Conservation (phyloP, 2,113 vertebrate species). For the Guaruba guarouba region DNA sequence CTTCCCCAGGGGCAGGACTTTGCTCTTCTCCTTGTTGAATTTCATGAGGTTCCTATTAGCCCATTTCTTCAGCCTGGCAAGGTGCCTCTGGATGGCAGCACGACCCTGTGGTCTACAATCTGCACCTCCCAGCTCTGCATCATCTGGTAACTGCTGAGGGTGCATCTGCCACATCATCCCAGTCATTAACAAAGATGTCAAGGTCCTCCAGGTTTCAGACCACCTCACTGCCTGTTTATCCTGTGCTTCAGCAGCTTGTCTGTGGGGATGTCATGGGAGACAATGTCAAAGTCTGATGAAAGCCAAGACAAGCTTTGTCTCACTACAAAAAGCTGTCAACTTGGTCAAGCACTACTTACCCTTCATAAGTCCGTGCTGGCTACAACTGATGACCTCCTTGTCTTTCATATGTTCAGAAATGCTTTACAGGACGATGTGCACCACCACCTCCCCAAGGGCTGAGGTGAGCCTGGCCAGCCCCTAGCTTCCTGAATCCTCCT, state of each 20-base stretch:
- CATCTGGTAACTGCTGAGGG: background rate
- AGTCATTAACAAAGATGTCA: background rate
- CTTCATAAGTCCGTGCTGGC: background rate
- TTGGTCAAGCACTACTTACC: background rate
- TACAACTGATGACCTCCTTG: background rate
- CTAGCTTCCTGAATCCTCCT: background rate
- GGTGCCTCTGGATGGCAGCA: background rate
- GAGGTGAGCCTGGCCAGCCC: background rate
- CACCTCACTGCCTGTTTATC: background rate
- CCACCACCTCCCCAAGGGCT: background rate
- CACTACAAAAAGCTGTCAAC: background rate
- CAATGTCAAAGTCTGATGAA: background rate
- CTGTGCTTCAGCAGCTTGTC: background rate
- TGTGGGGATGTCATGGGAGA: background rate
- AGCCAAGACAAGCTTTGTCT: background rate
- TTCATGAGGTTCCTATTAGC: background rate
- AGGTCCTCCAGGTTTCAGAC: background rate
- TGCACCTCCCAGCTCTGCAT: background rate
- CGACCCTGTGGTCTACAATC: rapidly evolving
- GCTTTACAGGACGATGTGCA: background rate
- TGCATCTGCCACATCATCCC: rapidly evolving
- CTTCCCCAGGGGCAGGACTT: background rate
- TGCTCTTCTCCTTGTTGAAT: background rate
- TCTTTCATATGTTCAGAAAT: background rate
- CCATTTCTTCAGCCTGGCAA: background rate